Conservation (phyloP, 2,888 invertebrate species). For the Drosophila mimetica region DNA sequence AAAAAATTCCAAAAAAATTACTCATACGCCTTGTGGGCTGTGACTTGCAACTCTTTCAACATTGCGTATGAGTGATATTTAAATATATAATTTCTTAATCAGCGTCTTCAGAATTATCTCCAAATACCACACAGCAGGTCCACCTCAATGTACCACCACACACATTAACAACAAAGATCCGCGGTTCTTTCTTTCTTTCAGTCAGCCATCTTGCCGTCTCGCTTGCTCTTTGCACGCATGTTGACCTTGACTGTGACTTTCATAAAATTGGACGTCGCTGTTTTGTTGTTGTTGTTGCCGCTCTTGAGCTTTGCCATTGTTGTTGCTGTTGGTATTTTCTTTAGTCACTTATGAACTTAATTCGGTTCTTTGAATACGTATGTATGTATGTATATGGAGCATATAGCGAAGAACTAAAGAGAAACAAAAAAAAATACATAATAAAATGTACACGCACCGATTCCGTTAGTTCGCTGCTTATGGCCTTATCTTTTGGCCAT, state of each 20-base stretch:
- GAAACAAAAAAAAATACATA: not conserved
- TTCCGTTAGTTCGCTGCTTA: slow-evolving; percentile 9
- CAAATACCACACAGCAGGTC: slow-evolving; percentile 15
- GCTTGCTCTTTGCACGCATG: slow-evolving; percentile 66
- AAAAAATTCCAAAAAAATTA: not conserved
- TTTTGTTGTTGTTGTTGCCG: slow-evolving; percentile 15
- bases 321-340: slow-evolving; percentile 38
- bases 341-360: slow-evolving; percentile 59
- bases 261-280: slow-evolving; percentile 70
- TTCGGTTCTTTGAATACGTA: slow-evolving; percentile 33
- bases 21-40: not conserved
- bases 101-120: not conserved
- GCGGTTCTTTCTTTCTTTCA: slow-evolving; percentile 27
- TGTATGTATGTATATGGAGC: slow-evolving; percentile 28
- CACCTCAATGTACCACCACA: slow-evolving; percentile 33
- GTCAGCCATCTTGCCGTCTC: slow-evolving; percentile 22
- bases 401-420: not conserved
- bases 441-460: not conserved
- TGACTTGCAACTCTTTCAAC: not conserved
- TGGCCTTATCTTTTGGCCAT: slow-evolving; percentile 11
- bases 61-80: not conserved
- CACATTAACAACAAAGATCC: slow-evolving; percentile 28
- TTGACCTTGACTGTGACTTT: slow-evolving; percentile 82
- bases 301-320: slow-evolving; percentile 28
- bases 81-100: not conserved